Conservation (phyloP, 2,113 vertebrate genomes). For the Lycaon pictus region DNA sequence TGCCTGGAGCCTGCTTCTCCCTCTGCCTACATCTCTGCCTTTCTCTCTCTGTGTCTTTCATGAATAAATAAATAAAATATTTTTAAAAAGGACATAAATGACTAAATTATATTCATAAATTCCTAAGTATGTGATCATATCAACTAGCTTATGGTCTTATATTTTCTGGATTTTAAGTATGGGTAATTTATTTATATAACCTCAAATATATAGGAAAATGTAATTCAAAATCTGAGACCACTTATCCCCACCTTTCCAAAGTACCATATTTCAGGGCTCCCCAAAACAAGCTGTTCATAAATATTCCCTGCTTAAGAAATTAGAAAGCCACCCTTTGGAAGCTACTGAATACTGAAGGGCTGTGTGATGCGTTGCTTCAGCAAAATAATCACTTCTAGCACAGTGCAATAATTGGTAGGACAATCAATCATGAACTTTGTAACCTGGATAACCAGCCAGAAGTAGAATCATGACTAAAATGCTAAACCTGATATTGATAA, state of each 20-base stretch:
- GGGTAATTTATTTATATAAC: not conserved
- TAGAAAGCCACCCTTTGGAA: not conserved
- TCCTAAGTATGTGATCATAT: not conserved
- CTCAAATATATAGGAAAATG: constrained; percentile 30
- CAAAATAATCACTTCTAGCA: not conserved
- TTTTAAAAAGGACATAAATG: not conserved
- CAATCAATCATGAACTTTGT: not conserved
- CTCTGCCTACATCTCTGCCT: too few relatives aligned
- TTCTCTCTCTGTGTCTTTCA: too few relatives aligned
- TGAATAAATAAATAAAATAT: too few relatives aligned
- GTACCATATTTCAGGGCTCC: not conserved
- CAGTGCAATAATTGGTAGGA: not conserved
- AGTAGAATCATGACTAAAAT: constrained; percentile 33
- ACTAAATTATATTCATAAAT: not conserved
- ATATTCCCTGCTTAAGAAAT: constrained; percentile 32
- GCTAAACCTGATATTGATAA: not conserved
- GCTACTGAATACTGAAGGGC: not conserved
- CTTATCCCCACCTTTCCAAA: not conserved
- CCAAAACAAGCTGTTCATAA: not conserved
- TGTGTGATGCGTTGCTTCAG: not conserved
- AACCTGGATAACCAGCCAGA: constrained; percentile 14
- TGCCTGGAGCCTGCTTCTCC: too few relatives aligned
- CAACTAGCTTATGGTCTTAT: not conserved
- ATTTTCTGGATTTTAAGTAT: constrained; percentile 22
- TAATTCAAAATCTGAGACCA: constrained; percentile 15